These are phyloP conservation scores for Leptinotarsa texana DNA, from an alignment of 1,140 invertebrate species.

Conservation along the genomic window DNA sequence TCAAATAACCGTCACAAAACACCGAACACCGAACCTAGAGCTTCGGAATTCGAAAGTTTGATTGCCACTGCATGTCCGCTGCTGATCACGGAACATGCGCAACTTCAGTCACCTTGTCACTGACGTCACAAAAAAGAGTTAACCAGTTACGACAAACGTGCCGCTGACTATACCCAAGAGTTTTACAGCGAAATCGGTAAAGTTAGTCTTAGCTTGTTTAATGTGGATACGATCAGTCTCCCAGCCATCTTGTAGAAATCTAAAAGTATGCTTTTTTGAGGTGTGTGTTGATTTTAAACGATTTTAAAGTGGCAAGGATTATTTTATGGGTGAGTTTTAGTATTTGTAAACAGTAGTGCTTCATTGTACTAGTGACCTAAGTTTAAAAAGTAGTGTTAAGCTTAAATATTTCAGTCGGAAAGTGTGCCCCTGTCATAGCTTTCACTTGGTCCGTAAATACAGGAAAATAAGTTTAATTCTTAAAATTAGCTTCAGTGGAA, in stretches of 20 bases:
- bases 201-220: constrained; percentile 35
- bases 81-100: constrained; percentile 41
- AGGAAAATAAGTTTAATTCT: constrained; percentile 45
- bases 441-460: constrained; percentile 48
- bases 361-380: constrained; percentile 25
- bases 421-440: constrained; percentile 49
- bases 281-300: constrained; percentile 55
- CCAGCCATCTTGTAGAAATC: constrained; percentile 56
- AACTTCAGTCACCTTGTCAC: constrained; percentile 47
- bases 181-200: constrained; percentile 25
- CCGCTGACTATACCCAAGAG: neutral
- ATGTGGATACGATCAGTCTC: constrained; percentile 50
- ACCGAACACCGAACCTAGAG: neutral
- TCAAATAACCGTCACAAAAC: neutral
- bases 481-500: constrained; percentile 37
- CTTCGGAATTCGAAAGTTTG: constrained; percentile 26
- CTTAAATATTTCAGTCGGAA: constrained; percentile 34
- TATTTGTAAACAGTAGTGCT: constrained; percentile 31
- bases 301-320: constrained; percentile 49
- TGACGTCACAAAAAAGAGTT: constrained; percentile 46
- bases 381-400: constrained; percentile 16
- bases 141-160: constrained; percentile 32
- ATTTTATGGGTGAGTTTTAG: constrained; percentile 54
- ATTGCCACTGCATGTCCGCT: constrained; percentile 28
- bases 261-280: constrained; percentile 57